phyloP scores from a whole-genome alignment of 2,888 invertebrate species.

The Brassicogethes aeneus region DNA sequence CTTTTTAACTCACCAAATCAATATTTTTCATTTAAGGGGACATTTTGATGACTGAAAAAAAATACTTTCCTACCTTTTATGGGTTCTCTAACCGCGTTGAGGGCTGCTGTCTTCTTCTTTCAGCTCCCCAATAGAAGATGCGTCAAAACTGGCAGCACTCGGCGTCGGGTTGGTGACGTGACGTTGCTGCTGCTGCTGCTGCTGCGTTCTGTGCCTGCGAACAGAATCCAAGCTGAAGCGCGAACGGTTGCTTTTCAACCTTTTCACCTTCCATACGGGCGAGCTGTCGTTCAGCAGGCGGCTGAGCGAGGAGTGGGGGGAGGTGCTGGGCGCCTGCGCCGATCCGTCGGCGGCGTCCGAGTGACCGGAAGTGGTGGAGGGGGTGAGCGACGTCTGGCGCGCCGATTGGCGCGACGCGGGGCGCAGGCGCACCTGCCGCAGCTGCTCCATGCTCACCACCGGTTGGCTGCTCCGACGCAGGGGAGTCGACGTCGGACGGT shows the following conservation, averaged over 20 bases:
- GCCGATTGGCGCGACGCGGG: constrained; percentile 21
- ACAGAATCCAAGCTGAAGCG: constrained; percentile 34
- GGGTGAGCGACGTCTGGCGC: constrained; percentile 5
- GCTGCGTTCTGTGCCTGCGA: constrained; percentile 23
- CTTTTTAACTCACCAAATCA: too few relatives aligned
- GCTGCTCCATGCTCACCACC: constrained; percentile 27
- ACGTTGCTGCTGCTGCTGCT: too few relatives aligned
- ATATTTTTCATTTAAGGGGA: too few relatives aligned
- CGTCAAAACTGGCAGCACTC: too few relatives aligned
- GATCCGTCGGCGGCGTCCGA: constrained; percentile 13
- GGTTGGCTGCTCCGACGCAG: constrained; percentile 23
- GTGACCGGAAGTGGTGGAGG: constrained; percentile 16
- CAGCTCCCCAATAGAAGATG: too few relatives aligned
- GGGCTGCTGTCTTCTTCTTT: too few relatives aligned
- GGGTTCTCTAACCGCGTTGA: too few relatives aligned
- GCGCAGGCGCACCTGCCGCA: constrained; percentile 32
- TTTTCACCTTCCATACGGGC: constrained; percentile 29
- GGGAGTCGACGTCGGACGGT: constrained; percentile 17
- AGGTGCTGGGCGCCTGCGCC: constrained; percentile 19
- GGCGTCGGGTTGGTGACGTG: too few relatives aligned
- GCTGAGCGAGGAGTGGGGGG: constrained; percentile 31
- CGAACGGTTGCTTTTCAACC: constrained; percentile 27
- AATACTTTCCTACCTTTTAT: too few relatives aligned
- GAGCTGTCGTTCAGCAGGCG: constrained; percentile 27
- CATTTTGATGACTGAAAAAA: too few relatives aligned